phyloP scores from a whole-genome alignment of 1,140 invertebrate genomes.

The Spodoptera frugiperda region DNA sequence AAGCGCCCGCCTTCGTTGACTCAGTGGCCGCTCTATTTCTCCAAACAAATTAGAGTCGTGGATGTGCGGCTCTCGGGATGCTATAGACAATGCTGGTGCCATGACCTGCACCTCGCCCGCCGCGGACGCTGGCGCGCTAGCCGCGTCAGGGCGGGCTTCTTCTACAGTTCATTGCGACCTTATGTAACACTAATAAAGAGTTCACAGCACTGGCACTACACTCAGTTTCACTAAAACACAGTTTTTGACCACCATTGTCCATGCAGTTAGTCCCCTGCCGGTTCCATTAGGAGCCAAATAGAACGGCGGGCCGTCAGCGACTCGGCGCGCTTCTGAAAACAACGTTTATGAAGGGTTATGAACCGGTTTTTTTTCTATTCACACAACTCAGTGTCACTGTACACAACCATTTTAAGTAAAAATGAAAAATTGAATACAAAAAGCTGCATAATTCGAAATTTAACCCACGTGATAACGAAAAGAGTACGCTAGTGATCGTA shows the following conservation, averaged over 20 bases:
- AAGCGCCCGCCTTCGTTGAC: conserved; percentile 72
- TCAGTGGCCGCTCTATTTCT: conserved; percentile 63
- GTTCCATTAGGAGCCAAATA: conserved; percentile 62
- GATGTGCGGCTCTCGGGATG: conserved; percentile 70
- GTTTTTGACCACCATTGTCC: conserved; percentile 60
- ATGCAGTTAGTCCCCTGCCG: conserved; percentile 69
- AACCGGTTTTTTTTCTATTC: conserved; percentile 67
- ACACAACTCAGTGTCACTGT: conserved; percentile 51
- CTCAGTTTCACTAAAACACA: conserved; percentile 62
- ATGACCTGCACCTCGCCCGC: conserved; percentile 82
- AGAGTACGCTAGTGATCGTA: conserved; percentile 76
- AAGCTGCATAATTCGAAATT: conserved; percentile 75
- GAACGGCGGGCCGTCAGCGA: conserved; percentile 52
- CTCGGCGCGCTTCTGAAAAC: conserved; percentile 79
- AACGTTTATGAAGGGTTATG: conserved; percentile 73
- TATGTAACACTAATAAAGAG: conserved; percentile 74
- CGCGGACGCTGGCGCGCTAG: conserved; percentile 77
- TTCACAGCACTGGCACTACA: conserved; percentile 72
- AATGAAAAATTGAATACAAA: conserved; percentile 59
- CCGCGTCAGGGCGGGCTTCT: conserved; percentile 77
- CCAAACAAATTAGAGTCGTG: conserved; percentile 61
- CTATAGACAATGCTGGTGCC: conserved; percentile 87
- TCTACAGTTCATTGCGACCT: conserved; percentile 69
- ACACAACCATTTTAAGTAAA: conserved; percentile 47
- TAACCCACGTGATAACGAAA: conserved; percentile 84